Evolutionary conservation across 2,797 vertebrate species (phyloP), one percentile per base, ranked within the genome.

Genomic region (Notamacropus eugenii): DNA sequence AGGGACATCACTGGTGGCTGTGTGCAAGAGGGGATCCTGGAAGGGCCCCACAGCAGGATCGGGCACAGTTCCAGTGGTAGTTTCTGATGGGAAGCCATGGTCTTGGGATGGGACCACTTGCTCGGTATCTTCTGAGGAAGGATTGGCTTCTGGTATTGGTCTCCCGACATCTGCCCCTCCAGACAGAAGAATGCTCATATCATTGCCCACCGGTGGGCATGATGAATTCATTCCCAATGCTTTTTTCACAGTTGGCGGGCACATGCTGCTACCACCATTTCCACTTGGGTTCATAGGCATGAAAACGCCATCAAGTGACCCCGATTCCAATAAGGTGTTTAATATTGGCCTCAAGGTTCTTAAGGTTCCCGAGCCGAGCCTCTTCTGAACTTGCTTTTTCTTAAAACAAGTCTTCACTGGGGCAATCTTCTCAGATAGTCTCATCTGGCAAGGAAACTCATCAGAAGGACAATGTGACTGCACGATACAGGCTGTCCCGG

Each of bases 341-440:
- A 99, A 99, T 95, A 99, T 99, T 0, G 99, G 99, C 82, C 99
- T 98, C 98, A 99, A 97, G 95, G 99, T 99, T 55, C 99, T 99
- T 50, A 99, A 98, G 52, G 99, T 99, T 98, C 99, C 99, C 0
- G 99, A 90, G 93, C 99, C 99, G 97, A 99, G 95, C 94, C 99
- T 99, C 98, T 99, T 99, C 97, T 98, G 99, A 82, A 98, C 98
- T 92, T 99, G 99, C 97, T 99, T 99, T 99, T 99, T 99, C 98
- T 99, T 99, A 97, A 99, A 99, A 98, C 99, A 99, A 46, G 99
- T 99, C 96, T 99, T 99, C 98, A 99, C 98, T 0, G 99, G 98
- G 8, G 99, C 98, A 92, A 99, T 99, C 98, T 99, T 99, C 95
- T 99, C 99, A 34, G 99, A 93, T 13, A 99, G 98, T 96, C 99